Base-by-base conservation (phyloP, 1,140 invertebrate species). In the Zaprionus tsacasi region DNA sequence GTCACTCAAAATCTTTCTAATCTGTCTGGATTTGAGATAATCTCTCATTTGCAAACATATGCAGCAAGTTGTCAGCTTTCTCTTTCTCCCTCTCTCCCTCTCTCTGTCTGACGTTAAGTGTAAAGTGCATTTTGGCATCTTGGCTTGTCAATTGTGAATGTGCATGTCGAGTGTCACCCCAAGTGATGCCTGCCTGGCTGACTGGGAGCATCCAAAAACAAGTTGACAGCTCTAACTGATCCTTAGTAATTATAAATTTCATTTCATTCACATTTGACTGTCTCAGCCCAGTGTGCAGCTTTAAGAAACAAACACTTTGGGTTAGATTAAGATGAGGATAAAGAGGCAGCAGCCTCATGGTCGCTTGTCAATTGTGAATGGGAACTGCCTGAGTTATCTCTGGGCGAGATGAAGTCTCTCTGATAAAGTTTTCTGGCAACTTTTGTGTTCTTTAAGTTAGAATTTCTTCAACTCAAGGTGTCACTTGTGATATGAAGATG, bases 111-210 rank as follows among this genome's bases (percentile, higher is more conserved):
- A 21, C n/a, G n/a, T 8, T 45, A 12, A 50, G 45, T 25, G 21
- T 10, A 25, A 17, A 50, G 10, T 12, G 45, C 45, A 21, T 11
- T 25, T 12, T 4, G 17, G 17, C 17, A 50, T 21, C 17, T 50
- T 50, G 17, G 45, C 45, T 17, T 50, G 45, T 50, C 45, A 50
- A 50, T 50, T 50, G 45, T 17, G 17, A 12, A 50, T 50, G 17
- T 50, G 17, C 45, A 25, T 50, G 45, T 50, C 17, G 21, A 50
- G 17, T 25, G 45, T 50, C 45, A 50, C 45, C 15, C 25, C 17
- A 4, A 25, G 10, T 6, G 17, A 25, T 25, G 21, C 10, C 45
- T 11, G 10, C 3, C 45, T 21, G 45, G 8, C 45, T 50, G 45
- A 11, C 45, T 48, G 15, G 15, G 17, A 50, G 17, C 40, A 1